A percentile compares a stretch with the other conserved stretches of the same genome.
phyloP scores from a whole-genome alignment of 2,888 invertebrate genomes.

The Epistrophella euchroma region DNA sequence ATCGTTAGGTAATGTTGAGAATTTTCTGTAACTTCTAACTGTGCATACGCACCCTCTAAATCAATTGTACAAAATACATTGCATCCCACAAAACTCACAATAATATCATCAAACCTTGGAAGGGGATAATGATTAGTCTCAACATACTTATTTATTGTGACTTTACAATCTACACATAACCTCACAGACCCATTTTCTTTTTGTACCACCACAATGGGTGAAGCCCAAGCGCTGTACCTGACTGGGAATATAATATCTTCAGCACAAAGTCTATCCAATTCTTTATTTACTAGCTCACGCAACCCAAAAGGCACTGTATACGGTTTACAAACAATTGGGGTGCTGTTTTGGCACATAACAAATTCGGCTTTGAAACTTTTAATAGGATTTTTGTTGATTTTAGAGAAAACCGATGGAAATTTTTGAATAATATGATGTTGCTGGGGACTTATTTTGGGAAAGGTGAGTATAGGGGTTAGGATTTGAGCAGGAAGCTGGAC shows the following conservation, averaged over 20 bases:
- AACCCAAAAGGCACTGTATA: not conserved
- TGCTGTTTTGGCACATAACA: conserved; percentile 11
- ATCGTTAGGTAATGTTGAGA: conserved; percentile 7
- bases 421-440: too few species aligned
- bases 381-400: not conserved
- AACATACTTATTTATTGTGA: not conserved
- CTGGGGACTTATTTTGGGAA: too few species aligned
- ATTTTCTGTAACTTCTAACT: conserved; percentile 15
- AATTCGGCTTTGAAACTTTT: conserved; percentile 15
- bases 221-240: conserved; percentile 2
- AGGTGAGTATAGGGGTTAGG: too few species aligned
- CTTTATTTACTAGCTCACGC: conserved; percentile 7
- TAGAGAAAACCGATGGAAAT: conserved; percentile 5
- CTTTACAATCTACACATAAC: conserved; percentile 1
- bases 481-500: too few species aligned
- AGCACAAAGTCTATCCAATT: not conserved
- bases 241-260: conserved; percentile 16
- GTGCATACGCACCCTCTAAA: conserved; percentile 16
- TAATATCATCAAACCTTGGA: not conserved
- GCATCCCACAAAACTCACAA: conserved; percentile 2
- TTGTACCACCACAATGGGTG: not conserved
- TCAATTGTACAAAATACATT: conserved; percentile 16
- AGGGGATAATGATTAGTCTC: not conserved
- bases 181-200: not conserved
- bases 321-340: not conserved